phyloP scores from a whole-genome alignment of 2,888 invertebrate species.

The Plagodis dolabraria region DNA sequence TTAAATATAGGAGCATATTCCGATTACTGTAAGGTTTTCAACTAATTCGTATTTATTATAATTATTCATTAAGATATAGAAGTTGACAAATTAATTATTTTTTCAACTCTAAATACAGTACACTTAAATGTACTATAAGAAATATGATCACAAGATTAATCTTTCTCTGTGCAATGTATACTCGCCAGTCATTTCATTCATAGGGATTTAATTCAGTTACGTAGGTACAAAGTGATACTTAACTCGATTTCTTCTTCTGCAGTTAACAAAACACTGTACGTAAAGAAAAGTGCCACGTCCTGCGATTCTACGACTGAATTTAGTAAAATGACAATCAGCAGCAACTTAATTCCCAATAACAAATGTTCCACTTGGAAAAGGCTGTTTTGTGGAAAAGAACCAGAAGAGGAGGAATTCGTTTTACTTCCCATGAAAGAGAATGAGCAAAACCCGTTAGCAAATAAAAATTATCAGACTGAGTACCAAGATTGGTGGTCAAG shows the following conservation, averaged over 20 bases:
- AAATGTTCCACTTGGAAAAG: slow-evolving; percentile 50
- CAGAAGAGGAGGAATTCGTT: slow-evolving; percentile 58
- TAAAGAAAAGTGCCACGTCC: slow-evolving; percentile 38
- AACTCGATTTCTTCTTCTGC: slow-evolving; percentile 1
- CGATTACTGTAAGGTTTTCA: no score
- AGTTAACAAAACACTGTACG: slow-evolving; percentile 44
- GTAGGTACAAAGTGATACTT: neutral
- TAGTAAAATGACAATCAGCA: slow-evolving; percentile 22
- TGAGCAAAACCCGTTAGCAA: slow-evolving; percentile 31
- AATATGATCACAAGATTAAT: no score
- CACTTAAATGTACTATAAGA: no score
- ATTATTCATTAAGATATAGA: no score
- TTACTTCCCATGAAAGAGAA: slow-evolving; percentile 59
- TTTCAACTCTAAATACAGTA: no score
- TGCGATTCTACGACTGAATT: slow-evolving; percentile 20
- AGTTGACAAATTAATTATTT: no score
- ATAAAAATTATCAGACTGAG: slow-evolving; percentile 31
- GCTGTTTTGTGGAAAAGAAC: slow-evolving; percentile 47
- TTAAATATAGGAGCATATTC: no score
- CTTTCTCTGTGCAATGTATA: no score
- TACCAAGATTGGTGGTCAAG: slow-evolving; percentile 68
- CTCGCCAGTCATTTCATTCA: no score
- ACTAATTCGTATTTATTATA: no score
- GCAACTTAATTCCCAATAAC: slow-evolving; percentile 28
- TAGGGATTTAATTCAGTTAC: neutral